Evolutionary conservation across 2,113 vertebrate species (phyloP).

Genomic region (Lanius collurio): DNA sequence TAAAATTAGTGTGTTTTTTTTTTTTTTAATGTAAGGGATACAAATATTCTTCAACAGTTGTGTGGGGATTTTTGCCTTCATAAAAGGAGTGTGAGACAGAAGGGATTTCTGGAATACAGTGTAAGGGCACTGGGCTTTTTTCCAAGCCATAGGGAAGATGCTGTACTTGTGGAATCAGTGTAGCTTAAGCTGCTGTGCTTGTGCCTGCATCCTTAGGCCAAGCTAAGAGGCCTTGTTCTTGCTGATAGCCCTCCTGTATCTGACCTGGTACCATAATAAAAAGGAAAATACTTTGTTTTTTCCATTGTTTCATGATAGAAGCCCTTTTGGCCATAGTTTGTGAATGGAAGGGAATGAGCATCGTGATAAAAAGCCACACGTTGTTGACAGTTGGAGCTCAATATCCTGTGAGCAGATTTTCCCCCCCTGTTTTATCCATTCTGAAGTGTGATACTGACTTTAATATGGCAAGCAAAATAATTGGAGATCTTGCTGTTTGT

Average conservation of each 20-base stretch:
- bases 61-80: neutral
- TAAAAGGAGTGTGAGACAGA: neutral
- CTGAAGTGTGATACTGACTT: neutral
- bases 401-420: neutral
- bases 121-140: neutral
- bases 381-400: neutral
- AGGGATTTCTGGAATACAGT: neutral
- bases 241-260: neutral
- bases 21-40: neutral
- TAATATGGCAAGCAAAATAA: neutral
- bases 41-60: neutral
- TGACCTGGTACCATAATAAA: neutral
- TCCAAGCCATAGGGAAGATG: fast-evolving
- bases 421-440: neutral
- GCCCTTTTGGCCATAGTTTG: neutral
- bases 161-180: neutral
- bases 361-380: neutral
- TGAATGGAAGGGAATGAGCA: neutral
- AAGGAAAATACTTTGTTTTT: neutral
- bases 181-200: neutral
- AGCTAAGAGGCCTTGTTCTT: neutral
- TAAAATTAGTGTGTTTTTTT: neutral
- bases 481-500: neutral
- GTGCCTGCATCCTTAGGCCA: neutral
- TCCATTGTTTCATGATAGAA: neutral